Evolutionary conservation across 2,888 invertebrate species (phyloP).

Genomic region (Polydrusus tereticollis): DNA sequence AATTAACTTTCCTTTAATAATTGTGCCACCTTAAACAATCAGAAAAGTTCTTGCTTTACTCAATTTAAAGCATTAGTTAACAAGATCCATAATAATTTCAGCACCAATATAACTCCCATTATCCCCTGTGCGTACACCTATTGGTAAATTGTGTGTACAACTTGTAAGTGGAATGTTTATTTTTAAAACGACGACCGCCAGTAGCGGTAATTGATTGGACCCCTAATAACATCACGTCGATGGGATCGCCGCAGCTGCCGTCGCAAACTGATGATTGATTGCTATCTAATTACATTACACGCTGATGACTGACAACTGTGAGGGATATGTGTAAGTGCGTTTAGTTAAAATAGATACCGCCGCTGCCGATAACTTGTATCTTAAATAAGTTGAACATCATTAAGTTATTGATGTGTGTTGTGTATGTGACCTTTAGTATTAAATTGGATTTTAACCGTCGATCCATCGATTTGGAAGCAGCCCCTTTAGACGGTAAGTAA

Average conservation of each 20-base stretch:
- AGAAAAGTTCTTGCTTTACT: too few species aligned
- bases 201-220: constrained; percentile 58
- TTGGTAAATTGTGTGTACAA: constrained; percentile 11
- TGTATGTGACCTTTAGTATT: neutral
- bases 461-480: too few species aligned
- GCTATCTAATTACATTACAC: constrained; percentile 66
- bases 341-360: constrained; percentile 29
- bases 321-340: constrained; percentile 36
- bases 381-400: constrained; percentile 10
- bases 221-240: constrained; percentile 59
- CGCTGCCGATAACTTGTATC: neutral
- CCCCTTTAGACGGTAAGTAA: too few species aligned
- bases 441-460: too few species aligned
- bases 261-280: constrained; percentile 64
- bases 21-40: too few species aligned
- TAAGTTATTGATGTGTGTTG: neutral
- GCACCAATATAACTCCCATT: neutral
- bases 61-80: neutral
- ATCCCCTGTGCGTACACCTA: neutral
- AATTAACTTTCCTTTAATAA: too few species aligned
- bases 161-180: constrained; percentile 37
- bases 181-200: constrained; percentile 42
- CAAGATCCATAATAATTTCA: neutral
- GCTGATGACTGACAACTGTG: constrained; percentile 63
- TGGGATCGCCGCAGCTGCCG: constrained; percentile 63